phyloP scores from a whole-genome alignment of 1,140 invertebrate genomes.

The Arion vulgaris region DNA sequence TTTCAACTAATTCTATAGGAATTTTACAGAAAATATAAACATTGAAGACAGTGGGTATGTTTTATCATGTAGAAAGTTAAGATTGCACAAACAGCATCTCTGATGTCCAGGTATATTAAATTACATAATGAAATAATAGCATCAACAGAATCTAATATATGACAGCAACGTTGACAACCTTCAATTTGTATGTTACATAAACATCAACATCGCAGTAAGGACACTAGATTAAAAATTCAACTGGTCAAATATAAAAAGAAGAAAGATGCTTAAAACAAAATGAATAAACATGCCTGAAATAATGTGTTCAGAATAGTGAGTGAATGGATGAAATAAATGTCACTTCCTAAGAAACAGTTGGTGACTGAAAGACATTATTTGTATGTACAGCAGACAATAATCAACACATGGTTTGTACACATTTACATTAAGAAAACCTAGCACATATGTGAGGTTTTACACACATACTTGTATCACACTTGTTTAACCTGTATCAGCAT shows the following conservation, averaged over 20 bases:
- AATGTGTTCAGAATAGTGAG: background rate
- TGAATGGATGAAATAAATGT: background rate
- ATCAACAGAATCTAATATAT: background rate
- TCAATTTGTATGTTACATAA: background rate
- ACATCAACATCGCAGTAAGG: background rate
- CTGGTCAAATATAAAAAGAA: background rate
- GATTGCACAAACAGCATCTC: background rate
- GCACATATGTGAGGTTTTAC: background rate
- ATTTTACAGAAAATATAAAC: no score
- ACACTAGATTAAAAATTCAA: background rate
- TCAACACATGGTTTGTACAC: background rate
- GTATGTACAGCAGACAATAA: background rate
- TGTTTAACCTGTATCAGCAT: background rate
- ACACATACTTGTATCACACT: background rate
- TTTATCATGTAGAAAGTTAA: no score
- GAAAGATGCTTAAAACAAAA: background rate
- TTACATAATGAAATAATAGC: background rate
- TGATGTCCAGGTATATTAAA: background rate
- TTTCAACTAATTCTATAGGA: no score
- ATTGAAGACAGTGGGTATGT: no score
- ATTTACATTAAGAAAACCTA: background rate
- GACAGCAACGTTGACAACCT: background rate
- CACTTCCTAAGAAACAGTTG: background rate
- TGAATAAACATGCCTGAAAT: background rate
- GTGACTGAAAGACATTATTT: conserved; percentile 32